These are phyloP conservation scores for Monoplex corrugatus DNA, from an alignment of 2,888 invertebrate species.

Conservation along the genomic window DNA sequence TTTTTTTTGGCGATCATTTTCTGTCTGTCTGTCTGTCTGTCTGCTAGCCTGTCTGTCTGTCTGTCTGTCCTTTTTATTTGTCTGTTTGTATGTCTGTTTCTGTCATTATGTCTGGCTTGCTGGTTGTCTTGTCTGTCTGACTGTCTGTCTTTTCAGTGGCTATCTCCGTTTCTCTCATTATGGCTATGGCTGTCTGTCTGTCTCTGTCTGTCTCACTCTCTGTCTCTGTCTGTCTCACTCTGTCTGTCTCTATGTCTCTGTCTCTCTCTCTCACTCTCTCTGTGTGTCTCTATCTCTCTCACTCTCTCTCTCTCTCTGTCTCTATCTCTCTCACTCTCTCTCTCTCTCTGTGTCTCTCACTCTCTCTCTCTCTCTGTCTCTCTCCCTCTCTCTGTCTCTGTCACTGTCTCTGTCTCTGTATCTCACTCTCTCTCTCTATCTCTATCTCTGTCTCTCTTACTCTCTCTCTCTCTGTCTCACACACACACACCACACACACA, in stretches of 20 bases:
- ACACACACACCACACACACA: not conserved
- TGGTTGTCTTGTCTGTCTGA: not conserved
- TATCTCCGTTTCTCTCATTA: not conserved
- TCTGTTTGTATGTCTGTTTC: not conserved
- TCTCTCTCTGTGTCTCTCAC: not conserved
- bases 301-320: not conserved
- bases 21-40: not conserved
- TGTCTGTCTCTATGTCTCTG: not conserved
- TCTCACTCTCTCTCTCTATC: no score
- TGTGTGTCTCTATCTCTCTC: not conserved
- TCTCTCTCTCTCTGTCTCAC: not conserved
- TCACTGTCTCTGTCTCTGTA: not conserved
- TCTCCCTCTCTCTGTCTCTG: conserved; percentile 34
- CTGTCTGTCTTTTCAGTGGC: not conserved
- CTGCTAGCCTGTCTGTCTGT: not conserved
- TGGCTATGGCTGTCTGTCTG: not conserved
- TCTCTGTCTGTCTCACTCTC: not conserved
- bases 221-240: not conserved
- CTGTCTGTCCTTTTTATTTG: not conserved
- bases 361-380: conserved; percentile 8
- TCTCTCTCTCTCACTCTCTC: conserved; percentile 17
- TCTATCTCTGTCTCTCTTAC: not conserved
- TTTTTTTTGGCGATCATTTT: no score
- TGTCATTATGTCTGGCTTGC: not conserved
- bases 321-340: not conserved